Base-by-base conservation (phyloP, 1,140 invertebrate genomes). In the Lanistes nyassanus region DNA sequence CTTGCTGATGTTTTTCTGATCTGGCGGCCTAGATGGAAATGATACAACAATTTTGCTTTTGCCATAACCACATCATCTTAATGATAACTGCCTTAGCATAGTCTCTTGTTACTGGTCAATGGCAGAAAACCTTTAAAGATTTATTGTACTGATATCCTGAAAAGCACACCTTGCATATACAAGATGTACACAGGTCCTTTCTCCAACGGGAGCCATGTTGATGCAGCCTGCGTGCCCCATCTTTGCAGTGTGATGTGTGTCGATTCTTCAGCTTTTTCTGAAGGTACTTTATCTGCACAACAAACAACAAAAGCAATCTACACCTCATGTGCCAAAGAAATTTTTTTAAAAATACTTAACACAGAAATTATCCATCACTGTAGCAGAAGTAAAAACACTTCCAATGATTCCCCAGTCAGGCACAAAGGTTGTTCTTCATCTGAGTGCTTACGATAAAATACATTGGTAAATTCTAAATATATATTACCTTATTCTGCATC, bases 401-500 rank as follows among this genome's bases (percentile, higher is more conserved):
- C n/a, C n/a, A n/a, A n/a, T n/a, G n/a, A n/a, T n/a, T n/a, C n/a
- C n/a, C n/a, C n/a, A n/a, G n/a, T n/a, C n/a, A n/a, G n/a, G n/a
- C n/a, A n/a, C n/a, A n/a, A n/a, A n/a, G n/a, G n/a, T n/a, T n/a
- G n/a, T n/a, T n/a, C n/a, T n/a, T n/a, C n/a, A n/a, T n/a, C n/a
- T n/a, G n/a, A n/a, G n/a, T n/a, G n/a, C n/a, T n/a, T n/a, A n/a
- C n/a, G n/a, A n/a, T n/a, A n/a, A n/a, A n/a, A n/a, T n/a, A n/a
- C n/a, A n/a, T n/a, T n/a, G n/a, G n/a, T n/a, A n/a, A n/a, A n/a
- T n/a, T n/a, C n/a, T n/a, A n/a, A 64, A 64, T 42, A 31, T 5
- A 34, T 29, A 51, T 16, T 78, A 93, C 89, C 64, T 91, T 91
- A 84, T 90, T 91, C 74, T 91, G 87, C 66, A 93, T 85, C 55